Percentiles rank a stretch among this genome's conserved stretches.
These are phyloP conservation scores for Arrhamphus sclerolepis DNA, from an alignment of 2,797 vertebrate species.

Conservation along the genomic window DNA sequence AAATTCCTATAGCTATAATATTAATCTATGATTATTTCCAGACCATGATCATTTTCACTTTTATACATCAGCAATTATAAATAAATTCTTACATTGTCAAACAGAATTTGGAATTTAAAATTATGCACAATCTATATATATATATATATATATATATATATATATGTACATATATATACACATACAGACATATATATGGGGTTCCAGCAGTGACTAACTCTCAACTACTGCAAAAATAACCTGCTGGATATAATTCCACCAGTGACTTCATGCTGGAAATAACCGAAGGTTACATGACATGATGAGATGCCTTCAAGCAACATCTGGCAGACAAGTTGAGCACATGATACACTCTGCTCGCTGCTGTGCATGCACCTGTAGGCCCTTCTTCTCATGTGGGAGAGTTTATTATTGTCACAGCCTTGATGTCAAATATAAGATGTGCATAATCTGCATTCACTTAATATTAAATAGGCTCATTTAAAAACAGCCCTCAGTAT, in stretches of 20 bases:
- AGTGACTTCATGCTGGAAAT: conserved; percentile 9
- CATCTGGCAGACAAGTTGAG: conserved; percentile 23
- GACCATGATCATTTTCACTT: no score
- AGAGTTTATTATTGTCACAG: conserved; percentile 30
- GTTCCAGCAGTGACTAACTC: not conserved
- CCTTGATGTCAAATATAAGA: conserved; percentile 37
- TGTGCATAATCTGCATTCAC: conserved; percentile 5
- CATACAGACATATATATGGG: not conserved
- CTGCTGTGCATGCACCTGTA: conserved; percentile 36
- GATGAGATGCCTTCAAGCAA: conserved; percentile 12
- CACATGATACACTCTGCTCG: conserved; percentile 4
- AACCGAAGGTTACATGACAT: conserved; percentile 18
- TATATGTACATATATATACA: no score
- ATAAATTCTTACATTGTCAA: not conserved
- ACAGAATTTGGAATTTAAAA: not conserved
- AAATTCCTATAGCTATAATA: no score
- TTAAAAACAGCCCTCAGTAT: not conserved
- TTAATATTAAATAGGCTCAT: not conserved
- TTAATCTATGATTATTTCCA: no score
- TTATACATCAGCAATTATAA: no score
- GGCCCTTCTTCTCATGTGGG: conserved; percentile 21
- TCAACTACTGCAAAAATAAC: conserved; percentile 7
- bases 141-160: no score
- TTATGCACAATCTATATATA: no score
- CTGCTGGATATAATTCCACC: conserved; percentile 20